A percentile compares a stretch with the other conserved stretches of the same genome.
phyloP scores from a whole-genome alignment of 2,113 vertebrate genomes.

The Carassius carassius region DNA sequence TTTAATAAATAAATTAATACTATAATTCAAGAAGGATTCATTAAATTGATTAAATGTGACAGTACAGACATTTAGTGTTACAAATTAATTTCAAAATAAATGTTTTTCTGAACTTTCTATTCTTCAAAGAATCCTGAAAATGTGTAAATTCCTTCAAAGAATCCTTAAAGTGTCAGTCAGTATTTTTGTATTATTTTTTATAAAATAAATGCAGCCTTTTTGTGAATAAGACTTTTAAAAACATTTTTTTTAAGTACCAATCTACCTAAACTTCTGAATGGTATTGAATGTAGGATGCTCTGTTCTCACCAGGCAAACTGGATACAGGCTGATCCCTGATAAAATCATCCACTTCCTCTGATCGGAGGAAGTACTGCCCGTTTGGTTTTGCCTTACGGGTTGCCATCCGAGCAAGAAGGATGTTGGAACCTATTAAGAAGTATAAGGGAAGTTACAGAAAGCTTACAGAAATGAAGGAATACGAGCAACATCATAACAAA shows the following conservation, averaged over 20 bases:
- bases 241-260: not conserved
- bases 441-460: not conserved
- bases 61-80: too few species aligned
- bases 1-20: too few species aligned
- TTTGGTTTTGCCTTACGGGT: conserved; percentile 95
- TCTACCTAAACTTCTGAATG: not conserved
- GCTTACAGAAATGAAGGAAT: not conserved
- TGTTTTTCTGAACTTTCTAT: too few species aligned
- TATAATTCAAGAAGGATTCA: too few species aligned
- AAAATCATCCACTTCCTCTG: conserved; percentile 95
- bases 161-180: too few species aligned
- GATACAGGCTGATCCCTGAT: conserved; percentile 90
- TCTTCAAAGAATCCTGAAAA: too few species aligned
- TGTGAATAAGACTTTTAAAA: not conserved
- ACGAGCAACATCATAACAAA: too few species aligned
- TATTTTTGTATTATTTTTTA: too few species aligned
- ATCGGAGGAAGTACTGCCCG: conserved; percentile 89
- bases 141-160: too few species aligned
- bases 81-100: too few species aligned
- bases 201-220: not conserved
- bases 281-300: conserved; percentile 47
- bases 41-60: too few species aligned
- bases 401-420: conserved; percentile 95
- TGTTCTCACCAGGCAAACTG: conserved; percentile 86
- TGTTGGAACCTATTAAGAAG: conserved; percentile 87